Percentiles rank a stretch among this genome's conserved stretches.
Conservation (phyloP, 2,888 invertebrate genomes). For the Papilio elwesi region DNA sequence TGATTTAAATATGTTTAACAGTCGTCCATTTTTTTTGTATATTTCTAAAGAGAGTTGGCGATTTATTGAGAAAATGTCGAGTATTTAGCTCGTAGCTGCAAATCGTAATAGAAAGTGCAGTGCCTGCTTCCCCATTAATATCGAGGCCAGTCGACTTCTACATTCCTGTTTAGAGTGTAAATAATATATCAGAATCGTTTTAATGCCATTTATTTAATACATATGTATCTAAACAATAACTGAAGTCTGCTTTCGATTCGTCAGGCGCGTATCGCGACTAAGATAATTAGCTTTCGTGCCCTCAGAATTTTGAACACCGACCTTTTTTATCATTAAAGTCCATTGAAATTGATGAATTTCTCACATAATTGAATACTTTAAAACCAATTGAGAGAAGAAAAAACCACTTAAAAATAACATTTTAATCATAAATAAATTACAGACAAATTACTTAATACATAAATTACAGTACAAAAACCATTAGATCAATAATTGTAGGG, state of each 20-base stretch:
- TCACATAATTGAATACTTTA: conserved; percentile 1
- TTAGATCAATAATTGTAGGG: conserved; percentile 30
- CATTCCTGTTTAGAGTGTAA: conserved; percentile 28
- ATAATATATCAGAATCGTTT: conserved; percentile 25
- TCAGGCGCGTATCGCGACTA: too few species aligned
- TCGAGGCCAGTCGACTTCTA: conserved; percentile 25
- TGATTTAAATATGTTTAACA: too few species aligned
- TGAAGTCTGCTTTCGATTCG: background rate
- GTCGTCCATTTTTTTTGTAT: background rate
- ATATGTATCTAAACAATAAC: background rate
- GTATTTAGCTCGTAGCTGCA: conserved; percentile 16
- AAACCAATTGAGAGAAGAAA: background rate
- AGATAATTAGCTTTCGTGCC: too few species aligned
- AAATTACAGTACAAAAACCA: conserved; percentile 27
- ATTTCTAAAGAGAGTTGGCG: background rate
- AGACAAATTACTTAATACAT: conserved; percentile 32
- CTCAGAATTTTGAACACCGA: too few species aligned
- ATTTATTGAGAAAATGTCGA: conserved; percentile 27
- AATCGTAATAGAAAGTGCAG: conserved; percentile 33
- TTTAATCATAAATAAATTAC: conserved; percentile 26
- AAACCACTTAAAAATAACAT: background rate
- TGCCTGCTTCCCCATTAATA: conserved; percentile 30
- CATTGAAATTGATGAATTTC: background rate
- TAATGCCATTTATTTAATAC: background rate
- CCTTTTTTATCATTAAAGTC: background rate